Evolutionary conservation across 1,140 invertebrate species (phyloP).

Genomic region (Lineus longissimus): DNA sequence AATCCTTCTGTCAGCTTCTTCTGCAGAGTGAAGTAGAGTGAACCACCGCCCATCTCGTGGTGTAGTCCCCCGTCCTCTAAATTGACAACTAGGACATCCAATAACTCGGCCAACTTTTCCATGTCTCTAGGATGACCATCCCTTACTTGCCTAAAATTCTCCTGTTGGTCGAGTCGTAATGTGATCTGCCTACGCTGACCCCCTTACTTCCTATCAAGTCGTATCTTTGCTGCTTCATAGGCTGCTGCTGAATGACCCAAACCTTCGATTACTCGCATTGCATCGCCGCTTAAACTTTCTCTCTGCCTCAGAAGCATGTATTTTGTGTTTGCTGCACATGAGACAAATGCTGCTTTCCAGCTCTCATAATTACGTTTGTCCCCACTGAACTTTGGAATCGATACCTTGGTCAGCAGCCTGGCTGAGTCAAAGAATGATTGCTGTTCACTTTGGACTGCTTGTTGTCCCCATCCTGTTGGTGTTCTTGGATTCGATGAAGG

Average conservation of each 20-base stretch:
- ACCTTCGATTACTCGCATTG: slow-evolving; percentile 7
- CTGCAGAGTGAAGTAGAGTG: neutral
- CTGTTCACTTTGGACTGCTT: too few relatives aligned
- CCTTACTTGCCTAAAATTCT: slow-evolving; percentile 5
- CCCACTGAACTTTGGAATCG: too few relatives aligned
- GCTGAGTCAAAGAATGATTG: too few relatives aligned
- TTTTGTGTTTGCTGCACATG: neutral
- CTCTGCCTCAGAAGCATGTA: neutral
- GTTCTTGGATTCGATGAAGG: too few relatives aligned
- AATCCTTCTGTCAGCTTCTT: neutral
- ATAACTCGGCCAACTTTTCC: slow-evolving; percentile 8
- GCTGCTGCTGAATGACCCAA: too few relatives aligned
- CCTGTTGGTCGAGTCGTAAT: neutral
- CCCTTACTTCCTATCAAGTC: slow-evolving; percentile 11
- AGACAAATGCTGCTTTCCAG: too few relatives aligned
- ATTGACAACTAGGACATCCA: too few relatives aligned
- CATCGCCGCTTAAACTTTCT: slow-evolving; percentile 2
- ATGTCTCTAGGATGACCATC: neutral
- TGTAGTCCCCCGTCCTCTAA: neutral
- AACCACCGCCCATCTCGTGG: neutral
- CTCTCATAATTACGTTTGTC: too few relatives aligned
- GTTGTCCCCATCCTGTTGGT: too few relatives aligned
- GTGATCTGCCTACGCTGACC: slow-evolving; percentile 3
- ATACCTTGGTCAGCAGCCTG: too few relatives aligned
- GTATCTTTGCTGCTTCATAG: too few relatives aligned